Conservation (phyloP, 2,113 vertebrate species). For the Sturnus vulgaris region DNA sequence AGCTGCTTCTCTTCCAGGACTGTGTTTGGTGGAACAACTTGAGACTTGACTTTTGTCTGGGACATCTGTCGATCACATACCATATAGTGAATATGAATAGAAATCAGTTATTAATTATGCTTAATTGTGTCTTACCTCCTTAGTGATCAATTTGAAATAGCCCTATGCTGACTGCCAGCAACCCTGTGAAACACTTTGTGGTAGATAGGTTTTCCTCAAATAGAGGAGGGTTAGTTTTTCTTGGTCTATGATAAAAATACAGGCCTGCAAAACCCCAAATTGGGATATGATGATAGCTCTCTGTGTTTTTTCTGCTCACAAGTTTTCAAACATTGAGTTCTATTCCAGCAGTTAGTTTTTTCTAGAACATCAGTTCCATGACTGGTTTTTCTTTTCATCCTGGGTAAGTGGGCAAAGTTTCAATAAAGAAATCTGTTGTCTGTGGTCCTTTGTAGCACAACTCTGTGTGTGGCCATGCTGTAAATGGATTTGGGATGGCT, state of each 20-base stretch:
- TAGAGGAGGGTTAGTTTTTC: not conserved
- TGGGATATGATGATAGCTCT: not conserved
- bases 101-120: not conserved
- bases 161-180: not conserved
- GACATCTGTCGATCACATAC: not conserved
- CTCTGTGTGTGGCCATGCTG: rapidly evolving
- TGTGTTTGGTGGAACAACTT: rapidly evolving
- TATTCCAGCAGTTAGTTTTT: not conserved
- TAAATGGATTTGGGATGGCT: not conserved
- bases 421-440: not conserved
- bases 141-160: not conserved
- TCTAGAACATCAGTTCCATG: not conserved
- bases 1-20: not conserved
- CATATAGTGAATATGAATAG: not conserved
- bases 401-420: not conserved
- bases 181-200: not conserved
- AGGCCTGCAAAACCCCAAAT: not conserved
- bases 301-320: not conserved
- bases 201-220: not conserved
- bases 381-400: not conserved
- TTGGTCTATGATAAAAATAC: not conserved
- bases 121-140: not conserved
- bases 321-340: not conserved
- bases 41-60: not conserved
- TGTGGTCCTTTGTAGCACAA: not conserved